A percentile compares a stretch with the other conserved stretches of the same genome.
Evolutionary conservation across 2,797 vertebrate species (phyloP).

Genomic region (Eulemur coronatus): DNA sequence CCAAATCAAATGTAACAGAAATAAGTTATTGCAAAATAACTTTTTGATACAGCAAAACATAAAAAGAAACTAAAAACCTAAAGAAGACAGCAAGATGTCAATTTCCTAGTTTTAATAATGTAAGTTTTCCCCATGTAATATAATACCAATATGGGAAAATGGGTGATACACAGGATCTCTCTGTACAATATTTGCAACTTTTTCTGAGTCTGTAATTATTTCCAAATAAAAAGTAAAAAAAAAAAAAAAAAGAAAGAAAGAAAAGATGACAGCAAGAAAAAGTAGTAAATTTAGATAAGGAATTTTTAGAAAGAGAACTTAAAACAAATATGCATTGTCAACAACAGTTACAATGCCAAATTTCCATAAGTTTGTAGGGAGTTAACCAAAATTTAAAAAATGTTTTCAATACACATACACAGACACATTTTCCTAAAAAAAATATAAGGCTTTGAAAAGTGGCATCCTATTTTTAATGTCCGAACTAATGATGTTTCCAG

Average conservation of each 20-base stretch:
- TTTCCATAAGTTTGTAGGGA: neutral
- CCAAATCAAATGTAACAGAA: neutral
- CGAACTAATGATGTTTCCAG: slow-evolving; percentile 1
- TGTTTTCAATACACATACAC: neutral
- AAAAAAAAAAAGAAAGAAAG: neutral
- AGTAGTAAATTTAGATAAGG: neutral
- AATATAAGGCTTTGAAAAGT: slow-evolving; percentile 21
- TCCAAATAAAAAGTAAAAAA: neutral
- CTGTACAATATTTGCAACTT: neutral
- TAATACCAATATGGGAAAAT: neutral
- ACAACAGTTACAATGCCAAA: neutral
- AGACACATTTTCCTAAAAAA: slow-evolving; percentile 24
- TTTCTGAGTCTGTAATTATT: neutral
- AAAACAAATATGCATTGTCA: neutral
- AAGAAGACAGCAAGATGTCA: neutral
- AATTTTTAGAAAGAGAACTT: slow-evolving; percentile 29
- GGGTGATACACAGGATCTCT: neutral
- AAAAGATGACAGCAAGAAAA: neutral
- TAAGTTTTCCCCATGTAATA: neutral
- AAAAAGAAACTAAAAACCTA: slow-evolving; percentile 22
- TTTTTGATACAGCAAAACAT: neutral
- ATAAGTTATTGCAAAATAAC: neutral
- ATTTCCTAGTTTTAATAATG: slow-evolving; percentile 28
- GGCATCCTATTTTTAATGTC: slow-evolving; percentile 31
- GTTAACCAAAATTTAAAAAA: slow-evolving; percentile 9